Conservation (phyloP, 2,113 vertebrate species). For the Puffinus mauretanicus region DNA sequence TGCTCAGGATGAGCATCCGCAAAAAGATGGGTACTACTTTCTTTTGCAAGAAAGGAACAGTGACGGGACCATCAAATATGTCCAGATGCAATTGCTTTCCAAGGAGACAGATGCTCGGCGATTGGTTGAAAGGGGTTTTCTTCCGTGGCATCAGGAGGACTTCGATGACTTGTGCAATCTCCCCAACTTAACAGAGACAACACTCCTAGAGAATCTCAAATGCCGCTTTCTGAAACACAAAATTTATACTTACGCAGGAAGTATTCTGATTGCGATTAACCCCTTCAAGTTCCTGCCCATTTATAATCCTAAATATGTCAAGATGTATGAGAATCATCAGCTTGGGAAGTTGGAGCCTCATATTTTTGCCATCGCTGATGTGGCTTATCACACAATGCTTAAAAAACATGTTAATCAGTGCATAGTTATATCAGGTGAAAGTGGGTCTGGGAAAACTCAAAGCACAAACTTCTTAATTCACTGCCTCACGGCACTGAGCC, state of each 20-base stretch:
- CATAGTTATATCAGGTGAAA: conserved; percentile 91
- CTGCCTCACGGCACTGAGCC: conserved; percentile 92
- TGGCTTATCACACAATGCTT: conserved; percentile 89
- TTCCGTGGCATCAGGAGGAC: conserved; percentile 86
- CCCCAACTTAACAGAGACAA: conserved; percentile 78
- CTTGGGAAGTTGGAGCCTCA: conserved; percentile 91
- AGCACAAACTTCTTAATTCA: conserved; percentile 95
- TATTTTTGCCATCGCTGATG: conserved; percentile 90
- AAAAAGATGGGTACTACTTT: conserved; percentile 85
- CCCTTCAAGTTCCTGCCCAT: conserved; percentile 93
- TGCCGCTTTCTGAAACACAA: conserved; percentile 84
- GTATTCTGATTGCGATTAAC: conserved; percentile 91
- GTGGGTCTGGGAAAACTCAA: conserved; percentile 93
- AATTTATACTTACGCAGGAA: conserved; percentile 91
- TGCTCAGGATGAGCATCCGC: conserved; percentile 80
- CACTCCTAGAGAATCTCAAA: conserved; percentile 78
- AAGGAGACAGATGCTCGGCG: conserved; percentile 79
- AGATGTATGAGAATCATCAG: conserved; percentile 91
- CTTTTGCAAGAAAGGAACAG: conserved; percentile 82
- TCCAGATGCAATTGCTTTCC: conserved; percentile 79
- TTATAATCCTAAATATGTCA: conserved; percentile 95
- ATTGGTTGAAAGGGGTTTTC: conserved; percentile 88
- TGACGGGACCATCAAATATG: conserved; percentile 86
- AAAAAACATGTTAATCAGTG: conserved; percentile 86
- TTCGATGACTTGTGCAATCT: conserved; percentile 88